Evolutionary conservation across 2,113 vertebrate species (phyloP).

Genomic region (Tympanuchus pallidicinctus): DNA sequence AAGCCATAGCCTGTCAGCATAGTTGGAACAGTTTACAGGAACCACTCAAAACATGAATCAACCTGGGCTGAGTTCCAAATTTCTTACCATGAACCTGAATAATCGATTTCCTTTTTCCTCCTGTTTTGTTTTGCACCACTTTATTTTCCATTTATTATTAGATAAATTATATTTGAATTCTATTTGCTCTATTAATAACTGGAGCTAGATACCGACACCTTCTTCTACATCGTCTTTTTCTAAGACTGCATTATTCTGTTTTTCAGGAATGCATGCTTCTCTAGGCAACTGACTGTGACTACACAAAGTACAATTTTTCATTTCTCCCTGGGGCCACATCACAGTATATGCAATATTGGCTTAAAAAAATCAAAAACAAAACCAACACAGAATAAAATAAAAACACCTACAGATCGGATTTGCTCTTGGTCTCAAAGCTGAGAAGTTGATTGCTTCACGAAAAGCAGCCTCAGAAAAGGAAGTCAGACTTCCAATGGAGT

Average conservation of each 20-base stretch:
- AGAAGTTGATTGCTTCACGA: not conserved
- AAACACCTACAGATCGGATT: not conserved
- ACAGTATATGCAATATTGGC: not conserved
- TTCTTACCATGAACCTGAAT: not conserved
- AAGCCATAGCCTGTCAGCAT: not conserved
- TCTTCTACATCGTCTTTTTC: not conserved
- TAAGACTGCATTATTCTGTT: not conserved
- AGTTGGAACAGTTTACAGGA: not conserved
- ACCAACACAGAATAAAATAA: not conserved
- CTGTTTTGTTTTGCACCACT: not conserved
- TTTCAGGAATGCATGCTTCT: not conserved
- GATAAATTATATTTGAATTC: not conserved
- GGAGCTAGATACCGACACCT: not conserved
- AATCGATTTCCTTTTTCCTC: not conserved
- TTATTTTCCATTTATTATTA: not conserved
- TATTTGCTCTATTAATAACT: not conserved
- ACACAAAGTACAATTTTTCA: not conserved
- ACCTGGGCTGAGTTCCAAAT: not conserved
- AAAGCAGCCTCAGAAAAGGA: not conserved
- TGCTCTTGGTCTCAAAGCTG: not conserved
- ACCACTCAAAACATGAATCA: not conserved
- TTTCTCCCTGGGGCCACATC: not conserved
- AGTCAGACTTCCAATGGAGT: not conserved
- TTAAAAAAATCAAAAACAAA: not conserved
- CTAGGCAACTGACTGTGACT: not conserved